Base-by-base conservation (phyloP, 2,113 vertebrate genomes). In the Onychostruthus taczanowskii region DNA sequence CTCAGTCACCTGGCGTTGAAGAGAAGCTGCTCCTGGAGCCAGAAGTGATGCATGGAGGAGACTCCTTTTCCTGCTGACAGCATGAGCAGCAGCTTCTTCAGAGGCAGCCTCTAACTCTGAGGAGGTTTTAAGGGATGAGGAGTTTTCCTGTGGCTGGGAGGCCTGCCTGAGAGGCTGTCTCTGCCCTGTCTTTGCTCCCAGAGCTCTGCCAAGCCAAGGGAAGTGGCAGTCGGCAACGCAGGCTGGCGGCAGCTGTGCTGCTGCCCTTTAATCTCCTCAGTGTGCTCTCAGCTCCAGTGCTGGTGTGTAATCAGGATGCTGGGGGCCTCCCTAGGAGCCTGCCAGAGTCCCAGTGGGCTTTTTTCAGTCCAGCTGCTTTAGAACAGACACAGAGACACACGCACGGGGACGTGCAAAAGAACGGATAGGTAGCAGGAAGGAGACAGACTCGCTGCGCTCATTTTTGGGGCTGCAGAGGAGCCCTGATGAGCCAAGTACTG, bases 351-450 rank as follows among this genome's bases (percentile, higher is more conserved):
- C 13, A 12, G 5, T 2, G 4, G 53, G 39, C 9, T 61, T 66
- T 27, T 66, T 24, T 22, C 4, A 0, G 19, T 63, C 63, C 24
- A 52, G 0, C 17, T 37, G 44, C 43, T 84, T 53, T 59, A 31
- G 61, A 79, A 49, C 20, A 52, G 39, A 33, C 14, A 6, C 31
- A 23, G 41, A 72, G 7, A 16, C 10, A 33, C 27, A 22, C 0
- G 1, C 16, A 14, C 0, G 0, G 31, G 18, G 19, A 26, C 0
- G 0, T 39, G 49, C 0, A 4, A n/a, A 84, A 64, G 31, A 77
- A 81, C 6, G 0, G 64, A 18, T 3, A 44, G 41, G 22, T 20
- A 62, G 22, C 24, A 39, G 59, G 63, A 37, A 50, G 0, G 24
- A 85, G 35, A 33, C 37, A 76, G 63, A 47, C 13, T 67, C 3